These are phyloP conservation scores for Mormyrus hasselquistii DNA, from an alignment of 2,797 vertebrate species.

Conservation along the genomic window DNA sequence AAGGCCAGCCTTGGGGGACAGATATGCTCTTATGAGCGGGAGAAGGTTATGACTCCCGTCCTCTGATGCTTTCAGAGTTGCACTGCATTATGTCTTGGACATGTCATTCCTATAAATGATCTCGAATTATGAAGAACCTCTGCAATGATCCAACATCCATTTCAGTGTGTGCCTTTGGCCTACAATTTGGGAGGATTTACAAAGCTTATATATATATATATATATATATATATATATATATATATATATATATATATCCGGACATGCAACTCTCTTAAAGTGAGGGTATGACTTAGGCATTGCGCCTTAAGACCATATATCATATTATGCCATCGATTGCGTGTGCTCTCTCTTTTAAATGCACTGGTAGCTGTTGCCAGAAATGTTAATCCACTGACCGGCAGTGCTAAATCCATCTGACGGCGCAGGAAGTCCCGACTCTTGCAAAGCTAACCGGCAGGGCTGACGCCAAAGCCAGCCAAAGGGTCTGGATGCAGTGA, in stretches of 20 bases:
- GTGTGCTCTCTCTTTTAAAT: neutral
- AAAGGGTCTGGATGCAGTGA: neutral
- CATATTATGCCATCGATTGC: neutral
- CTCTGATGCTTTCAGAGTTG: neutral
- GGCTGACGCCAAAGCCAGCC: neutral
- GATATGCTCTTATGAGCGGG: neutral
- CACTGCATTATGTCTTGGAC: neutral
- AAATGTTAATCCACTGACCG: neutral
- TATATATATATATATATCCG: no score
- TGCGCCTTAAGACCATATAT: neutral
- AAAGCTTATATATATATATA: neutral
- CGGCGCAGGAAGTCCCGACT: neutral
- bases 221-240: no score
- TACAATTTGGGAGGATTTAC: neutral
- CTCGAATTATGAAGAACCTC: neutral
- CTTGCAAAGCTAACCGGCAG: neutral
- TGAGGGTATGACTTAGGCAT: neutral
- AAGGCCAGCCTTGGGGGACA: neutral
- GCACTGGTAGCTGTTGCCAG: neutral
- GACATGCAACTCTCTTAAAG: neutral
- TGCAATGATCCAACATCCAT: neutral
- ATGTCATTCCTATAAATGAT: neutral
- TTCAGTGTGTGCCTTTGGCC: neutral
- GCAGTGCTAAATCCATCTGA: neutral
- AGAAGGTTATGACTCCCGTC: neutral